Evolutionary conservation across 2,797 vertebrate species (phyloP).

Genomic region (Telmatherina bonti): DNA sequence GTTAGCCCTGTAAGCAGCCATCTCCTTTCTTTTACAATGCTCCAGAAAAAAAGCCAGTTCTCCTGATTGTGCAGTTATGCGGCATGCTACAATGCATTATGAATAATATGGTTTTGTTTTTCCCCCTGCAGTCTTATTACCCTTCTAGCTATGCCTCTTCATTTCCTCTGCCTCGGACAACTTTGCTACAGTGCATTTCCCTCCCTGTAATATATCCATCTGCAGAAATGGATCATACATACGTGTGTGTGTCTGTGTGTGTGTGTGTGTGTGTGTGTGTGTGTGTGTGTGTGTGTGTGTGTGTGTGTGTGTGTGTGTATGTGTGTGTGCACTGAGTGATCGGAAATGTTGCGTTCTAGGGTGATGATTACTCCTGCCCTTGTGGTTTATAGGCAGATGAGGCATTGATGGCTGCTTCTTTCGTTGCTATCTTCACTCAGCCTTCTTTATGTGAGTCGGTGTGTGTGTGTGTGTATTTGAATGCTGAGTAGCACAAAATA

Average conservation of each 20-base stretch:
- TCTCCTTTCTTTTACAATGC: constrained; percentile 46
- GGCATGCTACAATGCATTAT: constrained; percentile 55
- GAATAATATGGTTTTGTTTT: constrained; percentile 70
- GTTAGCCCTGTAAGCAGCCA: constrained; percentile 36
- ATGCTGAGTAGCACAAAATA: constrained; percentile 39
- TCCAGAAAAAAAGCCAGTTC: constrained; percentile 35
- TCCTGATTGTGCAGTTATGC: constrained; percentile 68
- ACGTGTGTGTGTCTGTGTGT: constrained; percentile 13
- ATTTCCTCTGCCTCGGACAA: constrained; percentile 57
- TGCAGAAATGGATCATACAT: constrained; percentile 56
- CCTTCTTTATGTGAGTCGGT: constrained; percentile 41
- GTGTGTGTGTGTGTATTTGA: constrained; percentile 24
- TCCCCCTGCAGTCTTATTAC: constrained; percentile 56
- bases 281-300: constrained; percentile 20
- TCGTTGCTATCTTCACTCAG: constrained; percentile 54
- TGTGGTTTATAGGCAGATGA: constrained; percentile 69
- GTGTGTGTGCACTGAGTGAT: constrained; percentile 41
- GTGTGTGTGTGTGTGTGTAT: constrained; percentile 20
- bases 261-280: constrained; percentile 23
- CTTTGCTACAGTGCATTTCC: constrained; percentile 59
- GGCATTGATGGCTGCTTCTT: constrained; percentile 61
- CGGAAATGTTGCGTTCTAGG: constrained; percentile 67
- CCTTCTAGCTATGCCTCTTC: constrained; percentile 65
- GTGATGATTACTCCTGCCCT: constrained; percentile 65
- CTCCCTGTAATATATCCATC: constrained; percentile 70